Evolutionary conservation across 2,797 vertebrate species (phyloP).

Genomic region (Gymnopithys bicolor): DNA sequence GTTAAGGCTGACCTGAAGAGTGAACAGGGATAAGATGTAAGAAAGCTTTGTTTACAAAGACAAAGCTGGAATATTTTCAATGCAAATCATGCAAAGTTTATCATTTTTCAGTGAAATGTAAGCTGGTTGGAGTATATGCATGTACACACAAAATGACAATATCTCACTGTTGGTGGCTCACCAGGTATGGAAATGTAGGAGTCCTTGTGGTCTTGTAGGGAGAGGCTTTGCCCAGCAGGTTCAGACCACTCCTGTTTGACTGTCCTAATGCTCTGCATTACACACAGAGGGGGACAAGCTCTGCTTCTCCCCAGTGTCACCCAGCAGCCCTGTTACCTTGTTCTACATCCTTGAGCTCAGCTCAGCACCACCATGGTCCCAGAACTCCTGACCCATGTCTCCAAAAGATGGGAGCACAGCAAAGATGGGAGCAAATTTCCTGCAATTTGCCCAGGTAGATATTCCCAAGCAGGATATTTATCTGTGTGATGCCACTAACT

Average conservation of each 20-base stretch:
- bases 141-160: fast-evolving
- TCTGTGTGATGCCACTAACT: not conserved
- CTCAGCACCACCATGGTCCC: not conserved
- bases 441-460: not conserved
- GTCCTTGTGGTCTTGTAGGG: not conserved
- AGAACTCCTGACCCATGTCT: not conserved
- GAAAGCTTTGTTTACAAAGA: not conserved
- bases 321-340: not conserved
- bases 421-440: not conserved
- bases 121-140: not conserved
- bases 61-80: not conserved
- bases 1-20: not conserved
- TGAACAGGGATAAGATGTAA: not conserved
- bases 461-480: not conserved
- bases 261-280: not conserved
- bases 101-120: not conserved
- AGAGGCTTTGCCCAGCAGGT: fast-evolving
- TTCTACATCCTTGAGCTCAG: not conserved
- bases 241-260: not conserved
- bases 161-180: not conserved
- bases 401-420: not conserved
- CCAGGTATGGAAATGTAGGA: not conserved
- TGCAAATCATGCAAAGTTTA: not conserved
- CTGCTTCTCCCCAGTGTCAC: not conserved
- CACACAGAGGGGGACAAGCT: not conserved